phyloP scores from a whole-genome alignment of 2,888 invertebrate genomes.

The Nasonovia ribisnigri region DNA sequence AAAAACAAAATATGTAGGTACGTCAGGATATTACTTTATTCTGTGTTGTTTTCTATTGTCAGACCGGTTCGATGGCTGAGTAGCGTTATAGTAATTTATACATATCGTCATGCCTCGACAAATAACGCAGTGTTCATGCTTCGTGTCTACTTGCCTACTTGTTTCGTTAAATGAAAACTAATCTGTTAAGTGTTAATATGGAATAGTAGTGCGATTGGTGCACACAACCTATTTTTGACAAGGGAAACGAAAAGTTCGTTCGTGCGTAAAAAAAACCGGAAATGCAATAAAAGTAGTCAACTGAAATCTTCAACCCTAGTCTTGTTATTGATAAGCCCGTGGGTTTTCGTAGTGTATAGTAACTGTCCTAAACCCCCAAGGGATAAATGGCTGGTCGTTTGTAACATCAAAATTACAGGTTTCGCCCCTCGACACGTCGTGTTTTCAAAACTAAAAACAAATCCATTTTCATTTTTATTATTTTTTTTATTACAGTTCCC shows the following conservation, averaged over 20 bases:
- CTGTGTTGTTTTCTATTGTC: neutral
- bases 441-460: constrained; percentile 35
- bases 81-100: constrained; percentile 32
- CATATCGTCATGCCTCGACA: constrained; percentile 20
- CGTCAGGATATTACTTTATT: neutral
- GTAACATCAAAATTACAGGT: constrained; percentile 58
- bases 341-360: neutral
- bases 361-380: neutral
- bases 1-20: neutral
- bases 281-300: constrained; percentile 49
- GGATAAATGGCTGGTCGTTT: constrained; percentile 50
- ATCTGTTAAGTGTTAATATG: neutral
- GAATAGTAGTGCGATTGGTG: neutral
- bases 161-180: neutral
- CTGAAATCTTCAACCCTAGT: constrained; percentile 53
- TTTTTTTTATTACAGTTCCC: constrained; percentile 37
- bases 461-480: constrained; percentile 52
- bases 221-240: neutral
- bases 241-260: constrained; percentile 13
- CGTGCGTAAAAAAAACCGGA: constrained; percentile 47
- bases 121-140: neutral
- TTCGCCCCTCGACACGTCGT: constrained; percentile 22
- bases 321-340: constrained; percentile 50
- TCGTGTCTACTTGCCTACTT: neutral
- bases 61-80: neutral